A percentile compares a stretch with the other conserved stretches of the same genome.
Conservation (phyloP, 1,140 invertebrate genomes). For the Brachystomella parvula region DNA sequence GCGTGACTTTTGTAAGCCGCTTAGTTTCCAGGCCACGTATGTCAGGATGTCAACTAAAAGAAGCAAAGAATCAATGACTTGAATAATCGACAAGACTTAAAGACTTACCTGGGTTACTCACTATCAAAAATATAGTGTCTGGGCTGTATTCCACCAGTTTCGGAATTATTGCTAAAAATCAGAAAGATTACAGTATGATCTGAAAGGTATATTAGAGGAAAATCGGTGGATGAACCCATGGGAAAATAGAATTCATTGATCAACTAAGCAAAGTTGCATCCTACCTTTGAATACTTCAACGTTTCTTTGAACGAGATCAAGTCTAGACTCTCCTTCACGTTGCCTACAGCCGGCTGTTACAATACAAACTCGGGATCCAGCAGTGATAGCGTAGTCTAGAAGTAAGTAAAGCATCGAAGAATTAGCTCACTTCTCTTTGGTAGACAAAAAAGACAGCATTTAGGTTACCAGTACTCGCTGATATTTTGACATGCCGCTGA, state of each 20-base stretch:
- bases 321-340: conserved; percentile 71
- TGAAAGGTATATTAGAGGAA: too few species aligned
- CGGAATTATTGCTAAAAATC: conserved; percentile 76
- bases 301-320: conserved; percentile 77
- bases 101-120: conserved; percentile 67
- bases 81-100: neutral
- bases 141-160: conserved; percentile 75
- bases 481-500: conserved; percentile 67
- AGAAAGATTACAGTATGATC: too few species aligned
- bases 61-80: neutral
- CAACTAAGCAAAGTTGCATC: too few species aligned
- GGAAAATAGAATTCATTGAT: too few species aligned
- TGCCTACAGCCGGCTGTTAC: conserved; percentile 83
- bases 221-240: too few species aligned
- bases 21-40: conserved; percentile 87
- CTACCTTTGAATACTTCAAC: conserved; percentile 79
- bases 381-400: conserved; percentile 65
- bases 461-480: conserved; percentile 48
- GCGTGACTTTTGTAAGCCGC: conserved; percentile 72
- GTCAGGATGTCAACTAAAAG: conserved; percentile 70
- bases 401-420: conserved; percentile 11
- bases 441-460: neutral
- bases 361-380: conserved; percentile 72
- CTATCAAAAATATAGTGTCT: conserved; percentile 74
- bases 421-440: conserved; percentile 45